Conservation (phyloP, 1,140 invertebrate genomes). For the Scaptodrosophila lebanonensis region DNA sequence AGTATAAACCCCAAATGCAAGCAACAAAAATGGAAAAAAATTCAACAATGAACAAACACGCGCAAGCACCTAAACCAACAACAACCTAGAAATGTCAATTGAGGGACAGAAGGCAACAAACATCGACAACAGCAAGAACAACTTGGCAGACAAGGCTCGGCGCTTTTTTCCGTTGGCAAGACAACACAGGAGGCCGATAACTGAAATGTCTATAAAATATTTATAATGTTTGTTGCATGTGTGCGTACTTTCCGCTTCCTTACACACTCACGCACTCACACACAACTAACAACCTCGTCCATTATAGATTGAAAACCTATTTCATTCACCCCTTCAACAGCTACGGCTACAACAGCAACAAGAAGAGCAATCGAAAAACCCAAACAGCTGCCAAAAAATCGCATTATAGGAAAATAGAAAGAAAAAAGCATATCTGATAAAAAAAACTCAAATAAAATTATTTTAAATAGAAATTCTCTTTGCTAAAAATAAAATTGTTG, state of each 20-base stretch:
- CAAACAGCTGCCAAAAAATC: constrained; percentile 24
- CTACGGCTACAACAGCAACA: background rate
- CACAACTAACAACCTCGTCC: constrained; percentile 9
- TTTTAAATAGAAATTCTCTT: constrained; percentile 46
- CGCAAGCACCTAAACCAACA: background rate
- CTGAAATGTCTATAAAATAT: constrained; percentile 37
- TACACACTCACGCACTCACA: background rate
- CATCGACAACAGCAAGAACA: constrained; percentile 9
- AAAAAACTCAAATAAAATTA: constrained; percentile 35
- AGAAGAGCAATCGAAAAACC: background rate
- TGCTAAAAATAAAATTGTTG: constrained; percentile 38
- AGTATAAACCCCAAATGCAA: background rate
- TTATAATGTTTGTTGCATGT: constrained; percentile 20
- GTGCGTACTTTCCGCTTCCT: constrained; percentile 31
- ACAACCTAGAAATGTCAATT: constrained; percentile 45
- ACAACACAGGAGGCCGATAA: constrained; percentile 36
- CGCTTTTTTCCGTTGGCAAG: constrained; percentile 25
- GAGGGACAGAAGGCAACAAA: constrained; percentile 17
- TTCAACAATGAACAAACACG: no score
- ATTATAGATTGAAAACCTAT: constrained; percentile 39
- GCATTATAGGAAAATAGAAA: constrained; percentile 9
- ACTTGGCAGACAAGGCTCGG: constrained; percentile 26
- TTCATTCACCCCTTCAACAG: constrained; percentile 10
- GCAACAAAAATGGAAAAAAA: background rate
- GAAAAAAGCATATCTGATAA: constrained; percentile 21